These are phyloP conservation scores for Willisornis vidua DNA, from an alignment of 2,113 vertebrate species.

Conservation along the genomic window DNA sequence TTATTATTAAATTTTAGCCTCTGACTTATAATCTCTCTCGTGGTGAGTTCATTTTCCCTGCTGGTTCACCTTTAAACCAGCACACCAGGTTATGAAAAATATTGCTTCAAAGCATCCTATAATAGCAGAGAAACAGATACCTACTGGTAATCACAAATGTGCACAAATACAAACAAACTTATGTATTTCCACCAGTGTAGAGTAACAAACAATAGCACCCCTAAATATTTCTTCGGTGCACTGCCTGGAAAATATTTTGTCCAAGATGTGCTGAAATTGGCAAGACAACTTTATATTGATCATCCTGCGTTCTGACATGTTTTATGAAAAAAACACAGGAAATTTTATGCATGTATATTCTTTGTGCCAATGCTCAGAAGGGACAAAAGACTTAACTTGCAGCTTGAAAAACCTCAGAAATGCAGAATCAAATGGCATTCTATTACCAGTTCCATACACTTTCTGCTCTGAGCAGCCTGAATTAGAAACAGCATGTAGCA, in stretches of 20 bases:
- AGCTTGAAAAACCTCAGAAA: constrained; percentile 20
- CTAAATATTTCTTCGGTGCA: not conserved
- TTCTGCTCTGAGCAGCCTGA: not conserved
- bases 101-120: not conserved
- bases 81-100: constrained; percentile 5
- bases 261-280: not conserved
- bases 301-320: not conserved
- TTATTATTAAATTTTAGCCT: no score
- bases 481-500: not conserved
- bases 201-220: not conserved
- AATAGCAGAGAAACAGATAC: not conserved
- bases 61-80: no score
- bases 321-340: not conserved
- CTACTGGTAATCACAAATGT: not conserved
- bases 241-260: not conserved
- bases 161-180: not conserved
- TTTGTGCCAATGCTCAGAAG: not conserved
- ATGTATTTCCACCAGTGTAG: not conserved
- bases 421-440: not conserved
- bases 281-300: not conserved
- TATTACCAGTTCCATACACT: not conserved
- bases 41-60: no score
- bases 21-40: no score
- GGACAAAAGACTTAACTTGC: constrained; percentile 12
- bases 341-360: not conserved